These are phyloP conservation scores for Drymodes brunneopygia DNA, from an alignment of 2,113 vertebrate species.

Conservation along the genomic window DNA sequence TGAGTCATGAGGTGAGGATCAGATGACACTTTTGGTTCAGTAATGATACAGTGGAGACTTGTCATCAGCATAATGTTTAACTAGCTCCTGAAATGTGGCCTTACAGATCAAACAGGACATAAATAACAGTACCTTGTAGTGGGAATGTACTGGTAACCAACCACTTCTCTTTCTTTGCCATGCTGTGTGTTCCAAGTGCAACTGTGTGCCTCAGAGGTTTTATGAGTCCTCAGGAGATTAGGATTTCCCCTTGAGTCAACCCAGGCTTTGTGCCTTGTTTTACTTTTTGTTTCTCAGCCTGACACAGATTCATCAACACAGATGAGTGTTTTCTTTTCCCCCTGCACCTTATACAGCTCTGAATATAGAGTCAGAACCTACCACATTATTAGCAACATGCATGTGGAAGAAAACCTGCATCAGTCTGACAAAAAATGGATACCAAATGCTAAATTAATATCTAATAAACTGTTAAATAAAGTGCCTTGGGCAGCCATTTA, in stretches of 20 bases:
- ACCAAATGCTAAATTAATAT: not conserved
- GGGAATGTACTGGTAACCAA: not conserved
- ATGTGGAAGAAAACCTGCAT: not conserved
- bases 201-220: not conserved
- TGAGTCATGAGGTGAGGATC: not conserved
- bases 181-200: not conserved
- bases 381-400: accelerated
- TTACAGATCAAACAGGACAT: not conserved
- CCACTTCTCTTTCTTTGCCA: not conserved
- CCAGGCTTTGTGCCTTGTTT: not conserved
- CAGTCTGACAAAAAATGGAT: not conserved
- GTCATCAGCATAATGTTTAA: not conserved
- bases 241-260: not conserved
- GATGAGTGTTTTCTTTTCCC: accelerated
- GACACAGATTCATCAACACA: not conserved
- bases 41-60: not conserved
- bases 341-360: not conserved
- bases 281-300: not conserved
- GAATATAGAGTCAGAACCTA: not conserved
- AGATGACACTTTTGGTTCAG: not conserved
- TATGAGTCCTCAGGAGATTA: not conserved
- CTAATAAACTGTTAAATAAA: not conserved
- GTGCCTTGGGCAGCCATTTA: not conserved
- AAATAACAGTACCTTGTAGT: accelerated
- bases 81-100: not conserved